A percentile compares a stretch with the other conserved stretches of the same genome.
Conservation (phyloP, 2,113 vertebrate genomes). For the Bos indicus region DNA sequence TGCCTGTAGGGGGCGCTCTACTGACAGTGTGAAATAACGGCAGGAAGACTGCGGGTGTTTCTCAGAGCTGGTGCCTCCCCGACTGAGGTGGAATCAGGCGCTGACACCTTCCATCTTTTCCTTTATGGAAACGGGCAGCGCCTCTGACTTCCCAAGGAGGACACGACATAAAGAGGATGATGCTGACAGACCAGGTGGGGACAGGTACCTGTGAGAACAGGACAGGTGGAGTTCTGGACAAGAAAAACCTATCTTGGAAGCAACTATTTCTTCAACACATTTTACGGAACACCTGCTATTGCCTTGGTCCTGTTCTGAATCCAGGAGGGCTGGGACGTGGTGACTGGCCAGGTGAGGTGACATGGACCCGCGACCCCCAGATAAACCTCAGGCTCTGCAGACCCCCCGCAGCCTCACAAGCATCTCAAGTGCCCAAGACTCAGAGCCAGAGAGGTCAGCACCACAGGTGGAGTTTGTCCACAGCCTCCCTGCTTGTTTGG, state of each 20-base stretch:
- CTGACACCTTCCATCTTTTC: background rate
- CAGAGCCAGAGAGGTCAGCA: background rate
- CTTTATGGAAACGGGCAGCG: background rate
- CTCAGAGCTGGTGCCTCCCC: background rate
- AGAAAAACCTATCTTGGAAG: background rate
- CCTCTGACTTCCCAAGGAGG: background rate
- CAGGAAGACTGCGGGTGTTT: background rate
- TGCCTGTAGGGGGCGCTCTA: background rate
- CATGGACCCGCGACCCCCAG: rapidly evolving
- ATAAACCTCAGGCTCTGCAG: background rate
- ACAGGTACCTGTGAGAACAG: background rate
- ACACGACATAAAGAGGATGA: background rate
- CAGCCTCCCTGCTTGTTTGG: background rate
- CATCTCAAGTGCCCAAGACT: too few species aligned
- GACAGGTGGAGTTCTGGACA: background rate
- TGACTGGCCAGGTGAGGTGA: background rate
- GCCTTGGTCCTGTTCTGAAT: background rate
- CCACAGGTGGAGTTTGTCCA: rapidly evolving
- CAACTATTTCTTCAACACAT: background rate
- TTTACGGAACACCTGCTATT: background rate
- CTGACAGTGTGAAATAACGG: background rate
- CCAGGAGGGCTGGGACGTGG: background rate
- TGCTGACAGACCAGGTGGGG: background rate
- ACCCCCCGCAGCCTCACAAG: background rate
- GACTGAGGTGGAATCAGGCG: background rate